Evolutionary conservation across 2,797 vertebrate species (phyloP).

Genomic region (Xenentodon cancila): DNA sequence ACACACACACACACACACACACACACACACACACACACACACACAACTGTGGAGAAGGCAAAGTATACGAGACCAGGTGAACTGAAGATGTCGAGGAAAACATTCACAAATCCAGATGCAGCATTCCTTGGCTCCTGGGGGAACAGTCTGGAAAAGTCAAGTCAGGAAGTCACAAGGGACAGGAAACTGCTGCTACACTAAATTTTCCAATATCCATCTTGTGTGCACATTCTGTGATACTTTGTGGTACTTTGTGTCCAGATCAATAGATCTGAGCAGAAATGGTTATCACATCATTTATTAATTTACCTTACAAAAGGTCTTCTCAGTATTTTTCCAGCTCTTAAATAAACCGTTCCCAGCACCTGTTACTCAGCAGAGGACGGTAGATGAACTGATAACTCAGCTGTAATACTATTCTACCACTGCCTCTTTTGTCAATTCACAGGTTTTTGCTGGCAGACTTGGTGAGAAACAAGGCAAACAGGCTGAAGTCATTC

Average conservation of each 20-base stretch:
- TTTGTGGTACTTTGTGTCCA: slow-evolving; percentile 17
- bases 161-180: slow-evolving; percentile 31
- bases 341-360: slow-evolving; percentile 4
- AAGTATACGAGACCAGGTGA: slow-evolving; percentile 33
- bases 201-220: slow-evolving; percentile 39
- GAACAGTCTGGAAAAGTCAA: slow-evolving; percentile 54
- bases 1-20: not conserved
- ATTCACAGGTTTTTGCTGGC: slow-evolving; percentile 23
- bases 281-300: not conserved
- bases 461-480: slow-evolving; percentile 17
- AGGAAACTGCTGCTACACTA: slow-evolving; percentile 32
- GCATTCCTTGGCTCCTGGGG: slow-evolving; percentile 31
- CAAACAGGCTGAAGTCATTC: not conserved
- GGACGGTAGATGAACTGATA: slow-evolving; percentile 23
- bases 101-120: slow-evolving; percentile 38
- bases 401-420: not conserved
- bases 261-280: slow-evolving; percentile 1
- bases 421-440: slow-evolving; percentile 4
- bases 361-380: slow-evolving; percentile 15
- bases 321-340: slow-evolving; percentile 12
- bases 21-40: slow-evolving; percentile 1
- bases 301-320: slow-evolving; percentile 2
- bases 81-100: slow-evolving; percentile 38
- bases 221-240: slow-evolving; percentile 1
- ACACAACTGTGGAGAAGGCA: slow-evolving; percentile 27